Base-by-base conservation (phyloP, 2,888 invertebrate genomes). In the Zygogramma bicolorata region DNA sequence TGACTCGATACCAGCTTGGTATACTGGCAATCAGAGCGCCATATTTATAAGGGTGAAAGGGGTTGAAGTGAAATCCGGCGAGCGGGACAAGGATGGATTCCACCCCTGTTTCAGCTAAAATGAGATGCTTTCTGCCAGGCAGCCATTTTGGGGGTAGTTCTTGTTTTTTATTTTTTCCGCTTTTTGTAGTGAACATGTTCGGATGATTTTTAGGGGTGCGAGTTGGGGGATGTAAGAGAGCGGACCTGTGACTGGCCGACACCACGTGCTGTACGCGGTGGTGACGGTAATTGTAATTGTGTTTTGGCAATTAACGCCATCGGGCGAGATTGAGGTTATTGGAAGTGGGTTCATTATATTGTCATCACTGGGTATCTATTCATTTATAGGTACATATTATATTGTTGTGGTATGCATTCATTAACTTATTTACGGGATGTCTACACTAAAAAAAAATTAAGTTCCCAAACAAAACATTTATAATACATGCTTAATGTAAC, bases 111-210 rank as follows among this genome's bases (percentile, higher is more conserved):
- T 86, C 86, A 85, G 85, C 87, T 87, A 86, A 87, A 87, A 87
- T 87, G 87, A 87, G 87, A 87, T 87, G 87, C 87, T 87, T 87
- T 87, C 87, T 87, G 87, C 88, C 85, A 90, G 91, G 91, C 91
- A 91, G 91, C 91, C 91, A 91, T 91, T 91, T 91, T 91, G 91
- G 91, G 91, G 91, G 91, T 90, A 90, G 91, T 90, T 91, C 91
- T 86, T 91, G 86, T 85, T 81, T 85, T 85, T 85, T 90, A 84
- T 81, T 71, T 74, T 67, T 59, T 89, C 71, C 79, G 77, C 80
- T 78, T 86, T 84, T 85, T 84, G 84, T 83, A 84, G 85, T 83
- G 84, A 86, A 84, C 86, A 86, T 87, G 87, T 85, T 85, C 84
- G 86, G 85, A 86, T 87, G 86, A 85, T 86, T 86, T n/a, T 85